These are phyloP conservation scores for Neuroscelio doddi DNA, from an alignment of 2,888 invertebrate species.

Conservation along the genomic window DNA sequence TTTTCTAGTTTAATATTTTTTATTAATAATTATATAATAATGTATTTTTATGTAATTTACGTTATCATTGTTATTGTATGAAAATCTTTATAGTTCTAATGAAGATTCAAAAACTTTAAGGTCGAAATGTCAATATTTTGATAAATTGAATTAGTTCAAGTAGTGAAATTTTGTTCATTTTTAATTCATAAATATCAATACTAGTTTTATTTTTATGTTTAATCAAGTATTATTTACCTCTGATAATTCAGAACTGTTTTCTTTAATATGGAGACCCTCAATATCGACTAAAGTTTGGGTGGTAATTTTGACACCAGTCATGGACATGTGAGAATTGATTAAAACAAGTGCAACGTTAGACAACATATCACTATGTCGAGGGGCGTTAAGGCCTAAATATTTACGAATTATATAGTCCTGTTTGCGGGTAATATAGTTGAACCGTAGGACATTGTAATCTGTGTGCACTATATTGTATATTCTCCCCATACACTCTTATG, in stretches of 20 bases:
- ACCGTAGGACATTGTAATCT: constrained; percentile 21
- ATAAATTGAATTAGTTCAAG: no score
- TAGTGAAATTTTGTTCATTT: no score
- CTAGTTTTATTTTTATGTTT: no score
- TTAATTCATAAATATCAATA: no score
- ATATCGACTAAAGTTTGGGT: constrained; percentile 73
- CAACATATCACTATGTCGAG: constrained; percentile 69
- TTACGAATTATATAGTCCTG: constrained; percentile 49
- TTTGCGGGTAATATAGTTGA: constrained; percentile 27
- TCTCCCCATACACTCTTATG: constrained; percentile 31
- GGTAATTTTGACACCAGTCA: constrained; percentile 71
- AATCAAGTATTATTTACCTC: constrained; percentile 41
- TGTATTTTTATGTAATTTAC: no score
- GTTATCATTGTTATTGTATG: no score
- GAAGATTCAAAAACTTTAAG: no score
- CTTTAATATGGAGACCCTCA: constrained; percentile 74
- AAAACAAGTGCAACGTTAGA: constrained; percentile 72
- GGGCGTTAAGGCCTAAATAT: constrained; percentile 57
- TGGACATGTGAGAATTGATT: constrained; percentile 73
- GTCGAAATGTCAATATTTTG: no score
- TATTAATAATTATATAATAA: no score
- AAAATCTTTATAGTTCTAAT: no score
- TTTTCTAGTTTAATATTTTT: no score
- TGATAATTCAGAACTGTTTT: constrained; percentile 39
- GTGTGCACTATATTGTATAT: constrained; percentile 41